Evolutionary conservation across 2,113 vertebrate genomes (phyloP).

Genomic region (Protomyctophum bolini): DNA sequence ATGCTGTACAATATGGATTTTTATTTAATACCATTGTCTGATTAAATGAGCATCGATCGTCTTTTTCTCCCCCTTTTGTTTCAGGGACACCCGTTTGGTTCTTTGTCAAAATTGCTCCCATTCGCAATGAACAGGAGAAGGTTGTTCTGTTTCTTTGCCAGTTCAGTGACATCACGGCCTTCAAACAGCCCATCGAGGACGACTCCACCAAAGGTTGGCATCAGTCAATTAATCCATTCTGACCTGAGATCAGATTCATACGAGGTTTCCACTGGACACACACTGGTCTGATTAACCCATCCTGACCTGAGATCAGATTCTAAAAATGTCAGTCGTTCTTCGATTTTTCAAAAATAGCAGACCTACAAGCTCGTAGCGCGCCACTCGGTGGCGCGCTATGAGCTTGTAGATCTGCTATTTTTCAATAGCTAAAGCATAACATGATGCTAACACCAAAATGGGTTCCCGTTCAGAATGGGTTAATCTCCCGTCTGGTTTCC

Average conservation of each 20-base stretch:
- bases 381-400: too few species aligned
- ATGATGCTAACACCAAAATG: too few species aligned
- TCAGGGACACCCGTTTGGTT: conserved; percentile 98
- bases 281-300: too few species aligned
- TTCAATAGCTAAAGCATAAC: too few species aligned
- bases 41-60: conserved; percentile 5
- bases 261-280: too few species aligned
- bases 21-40: neutral
- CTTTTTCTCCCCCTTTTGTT: conserved; percentile 51
- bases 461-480: too few species aligned
- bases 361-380: too few species aligned
- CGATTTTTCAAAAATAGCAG: too few species aligned
- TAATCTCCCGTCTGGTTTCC: neutral
- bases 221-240: neutral
- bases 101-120: conserved; percentile 98
- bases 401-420: too few species aligned
- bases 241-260: too few species aligned
- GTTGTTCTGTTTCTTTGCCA: conserved; percentile 98
- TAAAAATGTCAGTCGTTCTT: too few species aligned
- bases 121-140: conserved; percentile 98
- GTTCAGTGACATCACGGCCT: conserved; percentile 98
- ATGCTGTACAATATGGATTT: neutral
- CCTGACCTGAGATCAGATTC: too few species aligned
- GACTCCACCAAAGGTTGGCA: conserved; percentile 95
- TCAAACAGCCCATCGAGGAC: conserved; percentile 98